Evolutionary conservation across 1,140 invertebrate genomes (phyloP), one percentile per base, ranked within the genome.

Genomic region (Orussus abietinus): DNA sequence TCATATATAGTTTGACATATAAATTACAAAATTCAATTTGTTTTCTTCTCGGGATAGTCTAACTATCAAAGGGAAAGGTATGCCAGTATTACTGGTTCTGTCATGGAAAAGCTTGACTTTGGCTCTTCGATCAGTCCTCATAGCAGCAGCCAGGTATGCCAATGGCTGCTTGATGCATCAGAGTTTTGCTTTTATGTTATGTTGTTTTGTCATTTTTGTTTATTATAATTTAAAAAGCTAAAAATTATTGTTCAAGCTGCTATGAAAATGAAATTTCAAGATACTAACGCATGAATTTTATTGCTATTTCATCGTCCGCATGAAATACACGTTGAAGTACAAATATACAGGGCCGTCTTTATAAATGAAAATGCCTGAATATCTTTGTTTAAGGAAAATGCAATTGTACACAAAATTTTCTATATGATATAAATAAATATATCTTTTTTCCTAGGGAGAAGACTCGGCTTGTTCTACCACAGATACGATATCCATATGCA

Each of bases 401-500:
- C n/a, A n/a, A n/a, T n/a, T n/a, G n/a, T n/a, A n/a, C n/a, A n/a
- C n/a, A n/a, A n/a, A n/a, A n/a, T n/a, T n/a, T n/a, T n/a, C n/a
- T n/a, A n/a, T n/a, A n/a, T n/a, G n/a, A n/a, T n/a, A n/a, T n/a
- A n/a, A n/a, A n/a, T n/a, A n/a, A n/a, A n/a, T n/a, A n/a, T n/a
- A n/a, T n/a, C n/a, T n/a, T n/a, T n/a, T n/a, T 49, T 61, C 61
- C 34, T 64, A 83, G 77, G 83, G 81, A 47, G 82, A 85, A 69
- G 83, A 85, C 57, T 85, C 82, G 26, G 78, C 78, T n/a, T 81
- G 79, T 52, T 84, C 82, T 38, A 84, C 83, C 31, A 77, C 82
- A 38, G 83, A 83, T 53, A 84, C 82, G 31, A 88, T 87, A 79
- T 91, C 88, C 22, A 88, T 92, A 57, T 91, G 88, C 75, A 90